These are phyloP conservation scores for Drosophila meridiana DNA, from an alignment of 2,888 invertebrate species.

Conservation along the genomic window DNA sequence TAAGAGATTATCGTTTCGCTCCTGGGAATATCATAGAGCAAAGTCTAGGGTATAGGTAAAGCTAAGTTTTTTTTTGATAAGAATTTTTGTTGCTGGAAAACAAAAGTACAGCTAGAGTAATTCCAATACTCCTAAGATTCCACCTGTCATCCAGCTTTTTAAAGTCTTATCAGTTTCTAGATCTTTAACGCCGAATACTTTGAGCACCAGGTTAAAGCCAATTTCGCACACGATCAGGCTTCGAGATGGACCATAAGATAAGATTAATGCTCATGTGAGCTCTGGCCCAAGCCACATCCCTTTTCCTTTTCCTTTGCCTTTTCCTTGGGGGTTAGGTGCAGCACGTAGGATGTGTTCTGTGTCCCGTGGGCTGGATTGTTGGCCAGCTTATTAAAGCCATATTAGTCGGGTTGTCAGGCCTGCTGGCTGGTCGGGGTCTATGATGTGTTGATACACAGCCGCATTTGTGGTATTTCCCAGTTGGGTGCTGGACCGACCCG, in stretches of 20 bases:
- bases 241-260: background rate
- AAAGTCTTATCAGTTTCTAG: background rate
- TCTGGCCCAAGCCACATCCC: background rate
- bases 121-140: too few relatives aligned
- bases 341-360: background rate
- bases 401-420: constrained; percentile 55
- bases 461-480: constrained; percentile 8
- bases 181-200: background rate
- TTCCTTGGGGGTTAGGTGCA: background rate
- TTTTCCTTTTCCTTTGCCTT: background rate
- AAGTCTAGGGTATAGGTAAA: too few relatives aligned
- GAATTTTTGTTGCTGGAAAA: too few relatives aligned
- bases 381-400: constrained; percentile 72
- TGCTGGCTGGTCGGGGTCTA: constrained; percentile 56
- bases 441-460: constrained; percentile 72
- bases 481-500: background rate
- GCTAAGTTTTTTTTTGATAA: too few relatives aligned
- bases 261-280: background rate
- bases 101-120: too few relatives aligned
- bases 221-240: background rate
- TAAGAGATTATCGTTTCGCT: too few relatives aligned
- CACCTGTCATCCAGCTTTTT: background rate
- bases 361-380: constrained; percentile 16
- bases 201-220: background rate
- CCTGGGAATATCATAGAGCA: too few relatives aligned